Percentiles rank a stretch among this genome's conserved stretches.
These are phyloP conservation scores for Itoplectis maculator DNA, from an alignment of 2,888 invertebrate genomes.

Conservation along the genomic window DNA sequence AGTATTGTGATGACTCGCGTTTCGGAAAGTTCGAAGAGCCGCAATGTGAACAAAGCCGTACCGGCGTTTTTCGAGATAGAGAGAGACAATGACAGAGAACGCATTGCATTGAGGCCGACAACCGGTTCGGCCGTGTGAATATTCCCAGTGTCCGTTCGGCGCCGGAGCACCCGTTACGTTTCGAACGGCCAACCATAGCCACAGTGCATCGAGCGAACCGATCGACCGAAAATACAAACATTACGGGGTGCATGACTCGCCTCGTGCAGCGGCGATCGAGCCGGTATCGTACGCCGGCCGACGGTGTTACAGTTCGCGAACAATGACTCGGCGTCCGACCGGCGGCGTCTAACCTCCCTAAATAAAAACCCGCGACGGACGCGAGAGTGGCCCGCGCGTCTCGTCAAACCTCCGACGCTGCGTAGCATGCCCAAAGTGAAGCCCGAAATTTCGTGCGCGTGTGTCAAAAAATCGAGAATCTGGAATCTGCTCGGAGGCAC, in stretches of 20 bases:
- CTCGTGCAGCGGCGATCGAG: background rate
- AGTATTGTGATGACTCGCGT: background rate
- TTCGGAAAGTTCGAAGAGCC: background rate
- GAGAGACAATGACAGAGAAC: background rate
- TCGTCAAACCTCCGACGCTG: background rate
- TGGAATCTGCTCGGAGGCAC: slow-evolving; percentile 45
- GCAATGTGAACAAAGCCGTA: background rate
- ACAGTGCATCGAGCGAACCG: background rate
- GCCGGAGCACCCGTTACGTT: background rate
- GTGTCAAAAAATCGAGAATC: slow-evolving; percentile 14
- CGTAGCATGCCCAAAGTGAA: slow-evolving; percentile 1
- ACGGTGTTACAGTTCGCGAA: slow-evolving; percentile 1
- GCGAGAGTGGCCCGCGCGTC: background rate
- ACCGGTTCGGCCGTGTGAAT: background rate
- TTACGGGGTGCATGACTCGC: background rate
- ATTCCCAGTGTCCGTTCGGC: background rate
- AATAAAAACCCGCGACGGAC: slow-evolving; percentile 18
- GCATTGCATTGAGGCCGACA: background rate
- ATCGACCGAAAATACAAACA: background rate
- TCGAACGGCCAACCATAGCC: background rate
- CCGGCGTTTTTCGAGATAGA: background rate
- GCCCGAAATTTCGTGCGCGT: background rate
- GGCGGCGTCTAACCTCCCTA: slow-evolving; percentile 42
- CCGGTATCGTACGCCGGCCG: background rate
- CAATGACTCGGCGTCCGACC: slow-evolving; percentile 23